phyloP scores from a whole-genome alignment of 2,113 vertebrate species.

The Tetrao urogallus region DNA sequence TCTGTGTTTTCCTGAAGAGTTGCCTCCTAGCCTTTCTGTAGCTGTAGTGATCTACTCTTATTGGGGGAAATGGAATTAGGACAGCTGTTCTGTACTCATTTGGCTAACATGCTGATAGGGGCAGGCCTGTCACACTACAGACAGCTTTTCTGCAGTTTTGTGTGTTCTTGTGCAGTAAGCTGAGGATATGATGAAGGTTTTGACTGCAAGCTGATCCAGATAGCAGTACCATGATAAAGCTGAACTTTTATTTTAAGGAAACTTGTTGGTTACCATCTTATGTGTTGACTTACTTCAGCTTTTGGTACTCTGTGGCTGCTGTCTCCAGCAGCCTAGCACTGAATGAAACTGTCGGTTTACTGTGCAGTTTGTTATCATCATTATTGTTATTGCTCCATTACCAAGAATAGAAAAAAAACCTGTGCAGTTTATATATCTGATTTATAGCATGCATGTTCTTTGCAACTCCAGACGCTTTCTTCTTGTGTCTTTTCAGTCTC shows the following conservation, averaged over 20 bases:
- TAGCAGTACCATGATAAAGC: background rate
- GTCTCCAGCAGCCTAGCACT: background rate
- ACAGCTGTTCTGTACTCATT: background rate
- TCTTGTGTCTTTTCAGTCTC: background rate
- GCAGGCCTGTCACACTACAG: background rate
- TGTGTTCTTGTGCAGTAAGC: background rate
- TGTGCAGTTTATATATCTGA: background rate
- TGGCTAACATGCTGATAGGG: background rate
- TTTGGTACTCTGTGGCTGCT: background rate
- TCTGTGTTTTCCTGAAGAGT: background rate
- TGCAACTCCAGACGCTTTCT: background rate
- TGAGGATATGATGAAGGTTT: rapidly evolving
- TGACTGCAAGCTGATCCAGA: background rate
- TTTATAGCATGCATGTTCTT: background rate
- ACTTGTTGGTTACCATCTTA: background rate
- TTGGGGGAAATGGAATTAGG: background rate
- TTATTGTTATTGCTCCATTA: no score
- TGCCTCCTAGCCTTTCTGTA: background rate
- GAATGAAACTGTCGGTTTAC: background rate
- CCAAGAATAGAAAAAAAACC: no score
- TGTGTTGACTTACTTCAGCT: background rate
- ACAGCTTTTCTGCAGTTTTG: rapidly evolving
- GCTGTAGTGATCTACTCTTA: background rate
- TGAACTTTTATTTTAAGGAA: background rate
- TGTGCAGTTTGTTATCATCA: background rate